phyloP scores from a whole-genome alignment of 1,140 invertebrate genomes.

The Pseudomyrmex pallidus region DNA sequence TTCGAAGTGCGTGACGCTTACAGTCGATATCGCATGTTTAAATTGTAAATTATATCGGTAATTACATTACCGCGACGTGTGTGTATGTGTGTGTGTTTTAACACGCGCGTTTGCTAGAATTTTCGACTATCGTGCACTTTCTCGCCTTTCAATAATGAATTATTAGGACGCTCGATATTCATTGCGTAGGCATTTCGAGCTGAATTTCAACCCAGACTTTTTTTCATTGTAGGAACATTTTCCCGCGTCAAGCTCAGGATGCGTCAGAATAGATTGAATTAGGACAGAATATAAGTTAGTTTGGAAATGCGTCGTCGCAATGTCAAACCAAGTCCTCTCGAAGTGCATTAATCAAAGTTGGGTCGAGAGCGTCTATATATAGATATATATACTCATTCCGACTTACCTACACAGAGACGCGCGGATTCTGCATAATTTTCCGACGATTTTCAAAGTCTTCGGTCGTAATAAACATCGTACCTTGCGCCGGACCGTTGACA shows the following conservation, averaged over 20 bases:
- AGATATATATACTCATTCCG: background rate
- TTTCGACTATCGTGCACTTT: slow-evolving; percentile 58
- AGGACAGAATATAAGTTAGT: background rate
- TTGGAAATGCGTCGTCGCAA: background rate
- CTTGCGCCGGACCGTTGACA: slow-evolving; percentile 69
- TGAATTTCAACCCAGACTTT: slow-evolving; percentile 12
- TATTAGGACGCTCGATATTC: slow-evolving; percentile 41
- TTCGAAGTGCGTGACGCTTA: slow-evolving; percentile 27
- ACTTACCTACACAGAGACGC: background rate
- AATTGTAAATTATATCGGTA: slow-evolving; percentile 53
- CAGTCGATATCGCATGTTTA: slow-evolving; percentile 30
- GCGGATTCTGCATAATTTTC: slow-evolving; percentile 74
- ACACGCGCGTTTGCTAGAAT: slow-evolving; percentile 37
- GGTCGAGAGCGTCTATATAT: no score
- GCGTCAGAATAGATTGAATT: background rate
- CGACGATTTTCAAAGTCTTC: slow-evolving; percentile 65
- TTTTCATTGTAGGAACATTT: slow-evolving; percentile 10
- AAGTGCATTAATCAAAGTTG: no score
- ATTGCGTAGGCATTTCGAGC: slow-evolving; percentile 18
- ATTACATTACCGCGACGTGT: slow-evolving; percentile 40
- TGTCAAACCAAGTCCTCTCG: no score
- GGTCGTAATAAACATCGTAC: slow-evolving; percentile 69
- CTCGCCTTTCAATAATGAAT: slow-evolving; percentile 43
- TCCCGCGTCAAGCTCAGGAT: no score
- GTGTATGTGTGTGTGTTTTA: slow-evolving; percentile 34